Base-by-base conservation (phyloP, 2,888 invertebrate genomes). In the Diarsia dahlii region DNA sequence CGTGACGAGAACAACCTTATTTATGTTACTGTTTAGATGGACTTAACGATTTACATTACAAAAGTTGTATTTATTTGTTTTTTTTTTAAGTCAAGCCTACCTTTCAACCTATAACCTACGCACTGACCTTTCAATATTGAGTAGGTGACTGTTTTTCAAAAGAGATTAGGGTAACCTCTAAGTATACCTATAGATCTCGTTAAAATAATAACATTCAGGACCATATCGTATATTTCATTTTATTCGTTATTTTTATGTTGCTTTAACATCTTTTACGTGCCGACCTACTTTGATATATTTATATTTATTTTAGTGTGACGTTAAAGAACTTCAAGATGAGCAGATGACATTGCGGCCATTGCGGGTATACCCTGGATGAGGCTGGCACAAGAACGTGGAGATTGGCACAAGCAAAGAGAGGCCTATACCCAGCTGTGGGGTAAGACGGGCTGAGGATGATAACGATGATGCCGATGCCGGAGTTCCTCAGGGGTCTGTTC, bases 71-170 rank as follows among this genome's bases (percentile, higher is more conserved):
- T 12, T 63, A 71, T 63, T 56, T 45, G 28, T 64, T 48, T 80
- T 20, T 28, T 56, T 56, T 50, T 13, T 52, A 3, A 15, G 23
- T 23, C 0, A n/a, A 65, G n/a, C 0, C 23, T 45, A 66, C 52
- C 66, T 71, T 71, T 67, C 20, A 39, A 10, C 18, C 63, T 20
- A 18, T 62, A 50, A 71, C 70, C 70, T 68, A 74, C 80, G 23
- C 52, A 12, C 8, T 71, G 67, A 80, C 81, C 70, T 81, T 84
- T 81, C 15, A 63, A 67, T 63, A 67, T 58, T 64, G 62, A 52
- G 80, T 69, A 69, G 68, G 72, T 70, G 45, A 34, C 45, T 20
- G 50, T 73, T 71, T 66, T 68, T 56, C 46, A 50, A 23, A 10
- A 73, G 20, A 69, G 23, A 83, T 73, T 83, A 69, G 60, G 54